Evolutionary conservation across 2,888 invertebrate genomes (phyloP).

Genomic region (Chrysodeixis includens): DNA sequence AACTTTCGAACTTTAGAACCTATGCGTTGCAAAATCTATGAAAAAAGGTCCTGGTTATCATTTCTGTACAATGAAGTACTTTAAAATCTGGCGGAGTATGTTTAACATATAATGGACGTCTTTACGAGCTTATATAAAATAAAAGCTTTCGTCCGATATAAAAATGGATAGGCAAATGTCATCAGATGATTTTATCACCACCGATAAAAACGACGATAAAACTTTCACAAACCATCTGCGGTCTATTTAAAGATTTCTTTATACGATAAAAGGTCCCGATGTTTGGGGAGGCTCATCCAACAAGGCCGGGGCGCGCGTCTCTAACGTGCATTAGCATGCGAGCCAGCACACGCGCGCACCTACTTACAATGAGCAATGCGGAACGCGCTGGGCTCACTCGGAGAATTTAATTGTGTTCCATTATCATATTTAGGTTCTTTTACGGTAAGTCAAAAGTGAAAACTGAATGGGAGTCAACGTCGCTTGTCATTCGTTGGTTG

Average conservation of each 20-base stretch:
- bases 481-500: constrained; percentile 84
- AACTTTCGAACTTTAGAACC: too few species aligned
- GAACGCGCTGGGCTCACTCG: constrained; percentile 83
- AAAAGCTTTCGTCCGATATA: constrained; percentile 11
- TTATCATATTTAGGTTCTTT: constrained; percentile 89
- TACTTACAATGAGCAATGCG: constrained; percentile 88
- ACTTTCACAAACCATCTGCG: constrained; percentile 82
- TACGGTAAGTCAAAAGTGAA: constrained; percentile 89
- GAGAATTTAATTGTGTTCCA: constrained; percentile 89
- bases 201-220: constrained; percentile 66
- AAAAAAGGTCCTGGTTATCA: too few species aligned
- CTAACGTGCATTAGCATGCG: constrained; percentile 81
- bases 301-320: constrained; percentile 70
- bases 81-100: background rate
- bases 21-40: too few species aligned
- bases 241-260: constrained; percentile 80
- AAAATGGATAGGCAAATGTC: background rate
- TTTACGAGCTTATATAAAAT: background rate
- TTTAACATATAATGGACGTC: background rate
- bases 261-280: constrained; percentile 78
- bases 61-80: too few species aligned
- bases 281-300: constrained; percentile 78
- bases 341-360: constrained; percentile 71
- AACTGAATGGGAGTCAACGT: constrained; percentile 82
- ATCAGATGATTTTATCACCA: constrained; percentile 59